phyloP scores from a whole-genome alignment of 1,140 invertebrate species.

The Ceratosolen fusciceps region DNA sequence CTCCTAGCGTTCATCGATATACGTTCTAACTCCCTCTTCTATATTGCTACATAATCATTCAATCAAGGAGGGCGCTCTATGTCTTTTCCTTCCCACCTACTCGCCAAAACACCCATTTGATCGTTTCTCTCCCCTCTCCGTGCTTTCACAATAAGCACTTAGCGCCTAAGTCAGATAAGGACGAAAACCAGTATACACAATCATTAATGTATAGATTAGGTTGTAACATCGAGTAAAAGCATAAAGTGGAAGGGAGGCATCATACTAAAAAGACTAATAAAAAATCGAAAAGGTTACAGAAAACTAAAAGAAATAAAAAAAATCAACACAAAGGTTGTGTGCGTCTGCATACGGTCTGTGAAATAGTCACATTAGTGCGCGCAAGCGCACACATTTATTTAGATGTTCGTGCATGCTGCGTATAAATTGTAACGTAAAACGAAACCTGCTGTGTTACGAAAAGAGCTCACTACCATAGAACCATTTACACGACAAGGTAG shows the following conservation, averaged over 20 bases:
- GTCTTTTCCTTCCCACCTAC: too few species aligned
- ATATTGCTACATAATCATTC: not conserved
- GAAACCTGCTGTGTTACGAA: not conserved
- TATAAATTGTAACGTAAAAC: not conserved
- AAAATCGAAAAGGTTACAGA: not conserved
- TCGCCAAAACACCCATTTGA: not conserved
- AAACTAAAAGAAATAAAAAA: not conserved
- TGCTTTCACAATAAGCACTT: not conserved
- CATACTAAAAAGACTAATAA: not conserved
- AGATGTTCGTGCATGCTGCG: not conserved
- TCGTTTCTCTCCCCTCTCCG: not conserved
- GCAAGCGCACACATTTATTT: not conserved
- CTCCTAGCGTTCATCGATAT: not conserved
- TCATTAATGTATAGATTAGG: not conserved
- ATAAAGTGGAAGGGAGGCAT: not conserved
- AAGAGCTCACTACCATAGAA: not conserved
- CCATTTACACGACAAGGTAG: not conserved
- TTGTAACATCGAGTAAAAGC: not conserved
- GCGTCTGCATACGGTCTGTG: too few species aligned
- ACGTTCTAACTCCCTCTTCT: not conserved
- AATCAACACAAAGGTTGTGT: not conserved
- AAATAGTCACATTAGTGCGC: not conserved
- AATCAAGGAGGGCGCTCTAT: not conserved
- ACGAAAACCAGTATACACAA: not conserved
- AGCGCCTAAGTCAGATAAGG: not conserved